A percentile compares a stretch with the other conserved stretches of the same genome.
phyloP scores from a whole-genome alignment of 2,888 invertebrate species.

The Napeogenes sylphis region DNA sequence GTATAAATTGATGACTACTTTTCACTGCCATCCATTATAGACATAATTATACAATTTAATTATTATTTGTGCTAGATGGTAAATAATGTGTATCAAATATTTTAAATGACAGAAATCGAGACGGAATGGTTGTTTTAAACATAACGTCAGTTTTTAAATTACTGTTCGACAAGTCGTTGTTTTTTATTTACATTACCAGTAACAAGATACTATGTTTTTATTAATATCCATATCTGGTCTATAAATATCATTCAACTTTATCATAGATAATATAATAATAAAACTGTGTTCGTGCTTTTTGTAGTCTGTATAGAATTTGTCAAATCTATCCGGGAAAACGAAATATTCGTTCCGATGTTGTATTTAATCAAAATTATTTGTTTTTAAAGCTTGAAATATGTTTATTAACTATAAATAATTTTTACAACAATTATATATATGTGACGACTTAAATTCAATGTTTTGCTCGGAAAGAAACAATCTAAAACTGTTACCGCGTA shows the following conservation, averaged over 20 bases:
- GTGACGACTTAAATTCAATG: slow-evolving; percentile 47
- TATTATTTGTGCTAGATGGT: slow-evolving; percentile 49
- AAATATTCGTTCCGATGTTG: too few species aligned
- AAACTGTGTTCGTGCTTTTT: too few species aligned
- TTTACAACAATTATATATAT: slow-evolving; percentile 7
- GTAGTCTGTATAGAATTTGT: too few species aligned
- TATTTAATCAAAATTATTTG: slow-evolving; percentile 11
- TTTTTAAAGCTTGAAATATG: not conserved
- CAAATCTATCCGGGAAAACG: too few species aligned
- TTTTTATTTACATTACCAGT: slow-evolving; percentile 1
- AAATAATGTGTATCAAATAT: slow-evolving; percentile 65
- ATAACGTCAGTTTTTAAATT: slow-evolving; percentile 55
- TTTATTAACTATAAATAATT: not conserved
- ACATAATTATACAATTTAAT: slow-evolving; percentile 50
- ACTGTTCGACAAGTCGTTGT: slow-evolving; percentile 22
- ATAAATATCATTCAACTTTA: too few species aligned
- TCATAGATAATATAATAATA: too few species aligned
- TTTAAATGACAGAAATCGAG: slow-evolving; percentile 65
- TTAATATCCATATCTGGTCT: too few species aligned
- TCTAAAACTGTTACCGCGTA: slow-evolving; percentile 54
- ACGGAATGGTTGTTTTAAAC: slow-evolving; percentile 52
- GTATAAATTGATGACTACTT: slow-evolving; percentile 47
- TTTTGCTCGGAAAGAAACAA: slow-evolving; percentile 39
- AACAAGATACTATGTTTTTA: not conserved
- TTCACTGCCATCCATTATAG: slow-evolving; percentile 62